These are phyloP conservation scores for Laterallus jamaicensis DNA, from an alignment of 2,113 vertebrate species.

Conservation along the genomic window DNA sequence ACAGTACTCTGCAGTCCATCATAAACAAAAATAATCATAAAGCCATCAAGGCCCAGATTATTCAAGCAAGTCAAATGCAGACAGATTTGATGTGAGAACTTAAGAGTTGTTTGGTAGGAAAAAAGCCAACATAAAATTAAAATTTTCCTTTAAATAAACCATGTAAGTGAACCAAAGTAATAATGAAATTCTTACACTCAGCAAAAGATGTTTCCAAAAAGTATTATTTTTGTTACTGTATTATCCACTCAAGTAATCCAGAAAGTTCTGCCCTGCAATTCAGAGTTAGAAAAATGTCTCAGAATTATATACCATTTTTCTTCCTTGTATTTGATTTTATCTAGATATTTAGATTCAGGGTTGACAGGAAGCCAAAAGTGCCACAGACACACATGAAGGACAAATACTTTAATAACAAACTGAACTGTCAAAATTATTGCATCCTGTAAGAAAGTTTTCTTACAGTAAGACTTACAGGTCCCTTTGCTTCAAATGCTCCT, in stretches of 20 bases:
- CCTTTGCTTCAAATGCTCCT: background rate
- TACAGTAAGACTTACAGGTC: background rate
- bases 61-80: background rate
- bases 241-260: background rate
- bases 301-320: background rate
- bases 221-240: background rate
- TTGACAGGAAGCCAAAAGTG: background rate
- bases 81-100: background rate
- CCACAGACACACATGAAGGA: background rate
- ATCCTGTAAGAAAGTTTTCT: background rate
- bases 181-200: background rate
- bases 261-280: background rate
- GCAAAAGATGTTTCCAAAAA: background rate
- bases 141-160: background rate
- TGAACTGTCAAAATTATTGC: background rate
- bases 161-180: background rate
- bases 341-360: background rate
- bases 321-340: background rate
- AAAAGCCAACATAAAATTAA: background rate
- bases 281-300: background rate
- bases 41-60: background rate
- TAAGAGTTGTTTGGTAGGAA: background rate
- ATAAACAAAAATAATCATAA: background rate
- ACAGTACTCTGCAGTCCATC: background rate
- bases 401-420: background rate